Conservation (phyloP, 1,140 invertebrate species). For the Acyrthosiphon pisum region DNA sequence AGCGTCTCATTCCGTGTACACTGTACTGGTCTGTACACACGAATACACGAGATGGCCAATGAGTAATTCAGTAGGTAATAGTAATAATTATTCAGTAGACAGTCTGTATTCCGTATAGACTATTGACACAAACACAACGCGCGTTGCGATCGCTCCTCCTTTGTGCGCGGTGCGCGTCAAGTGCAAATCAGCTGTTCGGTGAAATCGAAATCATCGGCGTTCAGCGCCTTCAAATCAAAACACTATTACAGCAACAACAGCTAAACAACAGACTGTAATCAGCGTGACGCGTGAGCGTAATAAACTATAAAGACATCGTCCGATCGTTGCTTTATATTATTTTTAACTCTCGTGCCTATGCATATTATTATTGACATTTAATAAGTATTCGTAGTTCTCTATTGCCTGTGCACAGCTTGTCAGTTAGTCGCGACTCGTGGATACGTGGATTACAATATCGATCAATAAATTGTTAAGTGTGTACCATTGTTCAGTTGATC, state of each 20-base stretch:
- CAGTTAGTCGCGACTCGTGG: background rate
- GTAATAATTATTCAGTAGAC: background rate
- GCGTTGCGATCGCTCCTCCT: background rate
- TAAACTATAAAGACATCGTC: background rate
- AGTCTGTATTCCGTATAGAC: background rate
- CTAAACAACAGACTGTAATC: background rate
- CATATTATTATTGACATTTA: background rate
- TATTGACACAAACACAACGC: background rate
- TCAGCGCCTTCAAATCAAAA: background rate
- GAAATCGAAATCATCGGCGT: slow-evolving; percentile 7
- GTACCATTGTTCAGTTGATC: background rate
- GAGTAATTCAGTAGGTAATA: background rate
- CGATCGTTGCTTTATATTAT: background rate
- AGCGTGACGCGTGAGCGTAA: background rate
- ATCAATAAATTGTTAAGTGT: slow-evolving; percentile 3
- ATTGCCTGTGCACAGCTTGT: background rate
- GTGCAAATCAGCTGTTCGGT: slow-evolving; percentile 46
- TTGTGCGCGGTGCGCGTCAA: slow-evolving; percentile 28
- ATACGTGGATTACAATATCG: background rate
- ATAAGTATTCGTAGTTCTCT: background rate
- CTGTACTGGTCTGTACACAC: too few species aligned
- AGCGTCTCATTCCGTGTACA: background rate
- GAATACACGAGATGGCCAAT: background rate
- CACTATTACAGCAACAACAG: background rate
- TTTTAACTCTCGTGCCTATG: background rate